These are phyloP conservation scores for Struthidea cinerea DNA, from an alignment of 2,113 vertebrate genomes.

Conservation along the genomic window DNA sequence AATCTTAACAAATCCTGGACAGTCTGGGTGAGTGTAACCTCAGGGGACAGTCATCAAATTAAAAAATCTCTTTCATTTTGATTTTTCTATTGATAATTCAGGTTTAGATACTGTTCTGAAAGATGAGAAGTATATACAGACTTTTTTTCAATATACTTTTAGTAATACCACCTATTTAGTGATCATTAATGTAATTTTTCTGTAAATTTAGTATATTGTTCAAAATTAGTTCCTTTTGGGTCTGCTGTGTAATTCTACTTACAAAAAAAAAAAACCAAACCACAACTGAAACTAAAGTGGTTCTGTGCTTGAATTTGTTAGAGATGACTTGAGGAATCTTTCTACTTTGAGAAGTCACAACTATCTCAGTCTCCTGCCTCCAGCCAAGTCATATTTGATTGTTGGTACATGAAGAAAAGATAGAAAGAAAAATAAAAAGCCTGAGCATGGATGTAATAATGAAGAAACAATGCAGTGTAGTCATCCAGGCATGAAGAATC, in stretches of 20 bases:
- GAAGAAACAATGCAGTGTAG: neutral
- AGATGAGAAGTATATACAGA: neutral
- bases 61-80: neutral
- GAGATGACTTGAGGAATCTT: neutral
- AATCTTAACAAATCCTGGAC: neutral
- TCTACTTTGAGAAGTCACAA: neutral
- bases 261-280: neutral
- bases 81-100: neutral
- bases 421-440: neutral
- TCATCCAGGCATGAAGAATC: conserved; percentile 39
- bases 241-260: neutral
- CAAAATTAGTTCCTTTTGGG: neutral
- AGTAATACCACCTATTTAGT: neutral
- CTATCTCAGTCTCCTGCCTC: neutral
- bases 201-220: neutral
- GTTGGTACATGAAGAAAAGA: neutral
- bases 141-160: neutral
- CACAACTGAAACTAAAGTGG: neutral
- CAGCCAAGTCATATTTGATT: neutral
- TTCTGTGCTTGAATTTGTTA: neutral
- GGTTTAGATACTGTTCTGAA: neutral
- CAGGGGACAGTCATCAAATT: neutral
- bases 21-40: neutral
- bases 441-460: neutral
- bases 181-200: neutral